Percentiles rank a stretch among this genome's conserved stretches.
These are phyloP conservation scores for Grammomys dolichurus DNA, from an alignment of 2,113 vertebrate species.

Conservation along the genomic window DNA sequence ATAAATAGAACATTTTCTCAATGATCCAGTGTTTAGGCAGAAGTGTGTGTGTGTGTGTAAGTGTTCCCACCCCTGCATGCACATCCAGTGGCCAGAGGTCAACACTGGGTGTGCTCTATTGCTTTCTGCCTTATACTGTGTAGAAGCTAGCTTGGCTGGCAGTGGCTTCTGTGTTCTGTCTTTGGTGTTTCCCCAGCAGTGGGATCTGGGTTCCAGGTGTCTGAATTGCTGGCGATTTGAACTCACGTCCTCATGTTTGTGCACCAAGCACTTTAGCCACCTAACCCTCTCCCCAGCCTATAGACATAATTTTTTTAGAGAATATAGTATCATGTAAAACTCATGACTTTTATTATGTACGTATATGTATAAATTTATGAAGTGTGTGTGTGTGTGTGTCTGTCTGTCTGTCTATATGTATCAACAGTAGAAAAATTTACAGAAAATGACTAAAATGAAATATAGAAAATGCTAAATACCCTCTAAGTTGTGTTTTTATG, in stretches of 20 bases:
- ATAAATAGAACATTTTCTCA: not conserved
- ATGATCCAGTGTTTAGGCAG: not conserved
- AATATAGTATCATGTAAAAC: not conserved
- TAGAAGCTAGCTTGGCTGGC: not conserved
- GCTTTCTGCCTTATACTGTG: not conserved
- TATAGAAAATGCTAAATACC: not conserved
- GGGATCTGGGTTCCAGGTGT: no score
- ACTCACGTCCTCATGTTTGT: not conserved
- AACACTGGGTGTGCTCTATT: not conserved
- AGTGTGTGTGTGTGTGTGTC: not conserved
- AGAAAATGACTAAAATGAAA: conserved; percentile 27
- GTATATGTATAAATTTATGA: not conserved
- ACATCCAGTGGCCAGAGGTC: not conserved
- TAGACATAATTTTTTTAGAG: not conserved
- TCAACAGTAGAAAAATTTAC: not conserved
- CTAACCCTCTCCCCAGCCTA: not conserved
- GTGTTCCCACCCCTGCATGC: not conserved
- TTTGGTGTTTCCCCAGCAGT: not conserved
- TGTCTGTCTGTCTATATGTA: not conserved
- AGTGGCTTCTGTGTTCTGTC: not conserved
- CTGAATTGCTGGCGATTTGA: not conserved
- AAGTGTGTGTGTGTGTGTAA: not conserved
- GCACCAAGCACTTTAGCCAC: not conserved
- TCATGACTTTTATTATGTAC: not conserved
- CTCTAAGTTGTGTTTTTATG: not conserved